These are phyloP conservation scores for Noctua janthe DNA, from an alignment of 2,888 invertebrate genomes.

Conservation along the genomic window DNA sequence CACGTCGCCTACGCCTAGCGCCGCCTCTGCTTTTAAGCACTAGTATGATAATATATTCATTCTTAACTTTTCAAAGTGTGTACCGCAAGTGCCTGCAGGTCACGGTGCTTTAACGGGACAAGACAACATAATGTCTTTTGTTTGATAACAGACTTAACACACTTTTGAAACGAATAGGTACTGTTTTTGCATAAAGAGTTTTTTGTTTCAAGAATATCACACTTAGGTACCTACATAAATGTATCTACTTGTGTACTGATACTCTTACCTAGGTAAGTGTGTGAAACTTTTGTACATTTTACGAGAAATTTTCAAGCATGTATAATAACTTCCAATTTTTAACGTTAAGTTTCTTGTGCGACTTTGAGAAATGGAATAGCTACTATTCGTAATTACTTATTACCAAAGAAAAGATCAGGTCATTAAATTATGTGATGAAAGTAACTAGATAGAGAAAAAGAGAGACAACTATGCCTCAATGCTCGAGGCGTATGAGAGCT, in stretches of 20 bases:
- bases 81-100: conserved; percentile 46
- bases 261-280: neutral
- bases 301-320: neutral
- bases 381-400: neutral
- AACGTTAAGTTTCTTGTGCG: neutral
- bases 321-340: conserved; percentile 5
- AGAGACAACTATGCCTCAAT: too few relatives aligned
- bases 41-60: conserved; percentile 14
- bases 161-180: conserved; percentile 6
- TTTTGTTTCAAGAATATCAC: conserved; percentile 1
- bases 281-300: neutral
- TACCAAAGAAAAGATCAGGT: neutral
- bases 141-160: conserved; percentile 38
- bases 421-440: neutral
- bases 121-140: conserved; percentile 37
- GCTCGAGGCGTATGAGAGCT: neutral
- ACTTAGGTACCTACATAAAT: conserved; percentile 13
- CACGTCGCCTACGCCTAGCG: too few relatives aligned
- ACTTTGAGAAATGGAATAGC: neutral
- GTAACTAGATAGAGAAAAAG: neutral
- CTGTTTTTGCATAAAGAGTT: conserved; percentile 15
- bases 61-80: conserved; percentile 15
- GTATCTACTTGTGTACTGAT: neutral
- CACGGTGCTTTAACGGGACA: conserved; percentile 49
- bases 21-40: neutral